These are phyloP conservation scores for Arrhopalites spinosus DNA, from an alignment of 2,888 invertebrate species.

Conservation along the genomic window DNA sequence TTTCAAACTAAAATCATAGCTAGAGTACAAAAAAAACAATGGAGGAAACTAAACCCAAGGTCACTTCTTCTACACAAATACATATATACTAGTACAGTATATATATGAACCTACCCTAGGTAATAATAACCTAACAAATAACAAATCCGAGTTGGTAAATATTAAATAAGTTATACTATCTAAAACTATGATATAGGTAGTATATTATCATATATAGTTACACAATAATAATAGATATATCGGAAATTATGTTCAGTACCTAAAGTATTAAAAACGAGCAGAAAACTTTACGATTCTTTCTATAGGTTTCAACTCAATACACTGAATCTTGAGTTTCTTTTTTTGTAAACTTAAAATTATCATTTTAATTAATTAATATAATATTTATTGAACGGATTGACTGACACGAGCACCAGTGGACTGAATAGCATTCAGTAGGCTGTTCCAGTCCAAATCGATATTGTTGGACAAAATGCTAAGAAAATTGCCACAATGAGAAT, in stretches of 20 bases:
- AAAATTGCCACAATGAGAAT: constrained; percentile 55
- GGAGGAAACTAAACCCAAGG: neutral
- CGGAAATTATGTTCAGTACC: neutral
- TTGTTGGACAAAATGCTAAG: constrained; percentile 52
- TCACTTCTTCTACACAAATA: too few relatives aligned
- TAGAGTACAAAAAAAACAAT: too few relatives aligned
- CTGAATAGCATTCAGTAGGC: neutral
- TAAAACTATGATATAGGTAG: too few relatives aligned
- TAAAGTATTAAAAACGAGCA: neutral
- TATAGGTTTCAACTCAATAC: constrained; percentile 17
- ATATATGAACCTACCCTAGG: too few relatives aligned
- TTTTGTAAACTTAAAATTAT: neutral
- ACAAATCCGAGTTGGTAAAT: too few relatives aligned
- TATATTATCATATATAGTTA: too few relatives aligned
- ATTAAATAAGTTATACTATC: too few relatives aligned
- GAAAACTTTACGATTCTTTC: neutral
- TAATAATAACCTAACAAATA: too few relatives aligned
- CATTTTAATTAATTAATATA: constrained; percentile 17
- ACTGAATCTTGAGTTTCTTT: neutral
- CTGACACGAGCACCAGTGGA: constrained; percentile 39
- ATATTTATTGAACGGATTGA: constrained; percentile 35
- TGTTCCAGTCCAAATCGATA: constrained; percentile 20
- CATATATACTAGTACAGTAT: too few relatives aligned
- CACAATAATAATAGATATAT: neutral
- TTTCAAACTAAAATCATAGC: too few relatives aligned